Evolutionary conservation across 1,140 invertebrate species (phyloP).

Genomic region (Megalopta genalis): DNA sequence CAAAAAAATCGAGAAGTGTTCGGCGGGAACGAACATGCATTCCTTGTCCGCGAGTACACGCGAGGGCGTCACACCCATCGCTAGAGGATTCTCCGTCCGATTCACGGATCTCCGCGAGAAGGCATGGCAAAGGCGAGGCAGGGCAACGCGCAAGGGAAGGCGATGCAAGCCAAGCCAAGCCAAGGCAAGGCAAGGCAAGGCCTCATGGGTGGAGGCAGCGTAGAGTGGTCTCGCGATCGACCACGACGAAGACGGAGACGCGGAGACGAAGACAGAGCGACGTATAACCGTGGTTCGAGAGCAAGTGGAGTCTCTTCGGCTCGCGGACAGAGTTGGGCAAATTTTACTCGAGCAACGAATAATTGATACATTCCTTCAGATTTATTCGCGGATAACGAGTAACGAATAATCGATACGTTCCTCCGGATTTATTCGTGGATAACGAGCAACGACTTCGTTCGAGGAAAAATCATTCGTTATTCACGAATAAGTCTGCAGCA

Average conservation of each 20-base stretch:
- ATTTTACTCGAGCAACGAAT: too few species aligned
- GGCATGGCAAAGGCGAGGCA: constrained; percentile 9
- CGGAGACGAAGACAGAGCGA: not conserved
- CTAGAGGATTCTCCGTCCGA: constrained; percentile 33
- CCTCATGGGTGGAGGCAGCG: constrained; percentile 13
- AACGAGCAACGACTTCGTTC: too few species aligned
- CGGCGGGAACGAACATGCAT: too few species aligned
- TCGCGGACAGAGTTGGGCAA: too few species aligned
- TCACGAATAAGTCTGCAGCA: too few species aligned
- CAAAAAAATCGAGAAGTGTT: too few species aligned
- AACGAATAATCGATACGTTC: too few species aligned
- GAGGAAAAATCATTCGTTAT: too few species aligned
- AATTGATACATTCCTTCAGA: too few species aligned
- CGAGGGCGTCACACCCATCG: constrained; percentile 37
- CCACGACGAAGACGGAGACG: not conserved
- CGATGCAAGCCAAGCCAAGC: not conserved
- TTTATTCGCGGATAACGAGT: too few species aligned
- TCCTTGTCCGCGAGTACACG: not conserved
- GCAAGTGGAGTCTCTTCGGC: not conserved
- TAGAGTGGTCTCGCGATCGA: not conserved
- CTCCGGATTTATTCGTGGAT: too few species aligned
- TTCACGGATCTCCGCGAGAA: constrained; percentile 31
- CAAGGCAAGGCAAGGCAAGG: not conserved
- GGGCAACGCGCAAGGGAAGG: constrained; percentile 14
- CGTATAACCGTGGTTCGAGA: constrained; percentile 13